Conservation (phyloP, 1,140 invertebrate genomes). For the Brachionus asplanchnoidis region DNA sequence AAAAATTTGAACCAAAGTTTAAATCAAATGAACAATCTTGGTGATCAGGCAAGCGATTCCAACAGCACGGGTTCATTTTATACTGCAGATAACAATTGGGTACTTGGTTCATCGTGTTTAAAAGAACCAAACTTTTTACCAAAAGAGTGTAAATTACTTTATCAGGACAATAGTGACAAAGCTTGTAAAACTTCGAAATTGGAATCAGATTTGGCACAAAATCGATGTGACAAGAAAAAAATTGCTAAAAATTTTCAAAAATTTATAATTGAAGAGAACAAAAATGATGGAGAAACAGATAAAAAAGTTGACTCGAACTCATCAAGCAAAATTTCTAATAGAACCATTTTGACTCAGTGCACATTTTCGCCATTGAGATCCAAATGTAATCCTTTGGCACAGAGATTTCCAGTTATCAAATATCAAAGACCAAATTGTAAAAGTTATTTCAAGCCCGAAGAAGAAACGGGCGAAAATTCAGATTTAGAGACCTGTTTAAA, state of each 20-base stretch:
- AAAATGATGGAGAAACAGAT: not conserved
- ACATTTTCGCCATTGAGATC: not conserved
- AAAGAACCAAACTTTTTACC: not conserved
- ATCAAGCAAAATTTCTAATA: not conserved
- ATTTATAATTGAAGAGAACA: not conserved
- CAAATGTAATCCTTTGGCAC: not conserved
- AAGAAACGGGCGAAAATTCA: not conserved
- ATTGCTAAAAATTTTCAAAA: not conserved
- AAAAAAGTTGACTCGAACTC: not conserved
- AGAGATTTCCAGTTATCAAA: constrained; percentile 1
- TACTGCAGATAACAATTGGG: not conserved
- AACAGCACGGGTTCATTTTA: not conserved
- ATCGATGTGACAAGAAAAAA: not conserved
- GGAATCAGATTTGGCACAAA: not conserved
- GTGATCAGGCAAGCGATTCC: not conserved
- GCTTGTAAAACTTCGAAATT: not conserved
- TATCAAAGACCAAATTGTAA: not conserved
- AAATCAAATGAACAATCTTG: not conserved
- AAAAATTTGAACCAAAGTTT: constrained; percentile 7
- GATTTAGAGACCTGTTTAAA: not conserved
- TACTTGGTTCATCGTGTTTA: not conserved
- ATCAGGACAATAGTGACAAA: not conserved
- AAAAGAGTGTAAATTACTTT: not conserved
- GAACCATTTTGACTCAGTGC: not conserved
- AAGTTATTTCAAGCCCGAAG: not conserved